Percentiles rank a stretch among this genome's conserved stretches.
Evolutionary conservation across 2,113 vertebrate species (phyloP).

Genomic region (Atrichornis clamosus): DNA sequence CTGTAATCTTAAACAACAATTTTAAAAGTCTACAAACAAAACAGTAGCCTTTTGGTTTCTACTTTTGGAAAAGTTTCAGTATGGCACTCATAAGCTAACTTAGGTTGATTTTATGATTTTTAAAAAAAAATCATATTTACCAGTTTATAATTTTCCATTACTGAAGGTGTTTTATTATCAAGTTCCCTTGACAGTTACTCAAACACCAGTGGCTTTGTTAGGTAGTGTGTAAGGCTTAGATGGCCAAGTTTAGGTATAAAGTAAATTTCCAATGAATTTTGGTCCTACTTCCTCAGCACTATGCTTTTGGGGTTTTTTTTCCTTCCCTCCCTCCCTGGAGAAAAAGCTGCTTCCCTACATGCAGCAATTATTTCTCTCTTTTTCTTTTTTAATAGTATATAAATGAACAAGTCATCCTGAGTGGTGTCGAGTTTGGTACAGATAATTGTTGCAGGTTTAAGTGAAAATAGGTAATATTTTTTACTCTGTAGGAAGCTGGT

Average conservation of each 20-base stretch:
- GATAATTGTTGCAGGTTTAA: not conserved
- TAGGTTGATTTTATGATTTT: not conserved
- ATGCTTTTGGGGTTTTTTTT: too few relatives aligned
- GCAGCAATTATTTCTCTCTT: not conserved
- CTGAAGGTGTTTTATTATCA: constrained; percentile 29
- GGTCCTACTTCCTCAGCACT: not conserved
- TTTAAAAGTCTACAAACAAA: not conserved
- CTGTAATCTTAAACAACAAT: not conserved
- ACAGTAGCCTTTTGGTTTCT: not conserved
- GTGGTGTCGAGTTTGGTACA: not conserved
- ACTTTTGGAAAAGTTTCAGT: not conserved
- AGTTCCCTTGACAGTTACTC: not conserved
- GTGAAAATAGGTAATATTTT: not conserved
- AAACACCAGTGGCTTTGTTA: constrained; percentile 27
- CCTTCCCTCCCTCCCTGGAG: not conserved
- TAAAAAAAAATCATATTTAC: not conserved
- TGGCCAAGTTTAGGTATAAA: not conserved
- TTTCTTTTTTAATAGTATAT: not conserved
- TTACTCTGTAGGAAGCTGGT: not conserved
- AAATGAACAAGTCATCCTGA: not conserved
- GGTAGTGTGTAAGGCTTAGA: not conserved
- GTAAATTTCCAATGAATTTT: not conserved
- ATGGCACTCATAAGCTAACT: not conserved
- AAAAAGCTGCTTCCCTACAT: not conserved
- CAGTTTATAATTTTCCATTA: not conserved